phyloP scores from a whole-genome alignment of 2,797 vertebrate species.

The Masticophis lateralis region DNA sequence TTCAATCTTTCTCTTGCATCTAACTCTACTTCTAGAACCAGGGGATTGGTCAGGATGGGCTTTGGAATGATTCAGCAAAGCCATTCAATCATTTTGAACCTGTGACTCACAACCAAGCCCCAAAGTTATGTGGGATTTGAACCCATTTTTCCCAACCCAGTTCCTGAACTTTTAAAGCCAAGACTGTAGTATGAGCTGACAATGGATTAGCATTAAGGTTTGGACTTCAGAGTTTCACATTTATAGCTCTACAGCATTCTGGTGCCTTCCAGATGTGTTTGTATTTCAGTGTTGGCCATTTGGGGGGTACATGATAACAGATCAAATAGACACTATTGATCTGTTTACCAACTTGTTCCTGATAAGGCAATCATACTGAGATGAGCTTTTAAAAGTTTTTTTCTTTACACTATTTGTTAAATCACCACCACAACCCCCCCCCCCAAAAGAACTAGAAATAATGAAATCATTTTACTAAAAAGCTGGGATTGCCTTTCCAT shows the following conservation, averaged over 20 bases:
- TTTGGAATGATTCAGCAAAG: not conserved
- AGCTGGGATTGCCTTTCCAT: not conserved
- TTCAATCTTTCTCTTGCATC: not conserved
- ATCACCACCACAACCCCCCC: not conserved
- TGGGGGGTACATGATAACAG: not conserved
- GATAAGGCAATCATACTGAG: not conserved
- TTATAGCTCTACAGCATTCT: not conserved
- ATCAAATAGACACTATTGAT: not conserved
- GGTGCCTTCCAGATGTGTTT: not conserved
- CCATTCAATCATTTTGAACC: not conserved
- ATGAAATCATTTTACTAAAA: not conserved
- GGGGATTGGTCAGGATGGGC: not conserved
- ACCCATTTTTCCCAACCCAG: not conserved
- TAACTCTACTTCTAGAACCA: not conserved
- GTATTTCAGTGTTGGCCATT: not conserved
- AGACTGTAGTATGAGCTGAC: not conserved
- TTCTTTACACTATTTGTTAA: not conserved
- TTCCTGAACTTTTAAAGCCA: not conserved
- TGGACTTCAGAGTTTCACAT: not conserved
- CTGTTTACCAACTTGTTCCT: not conserved
- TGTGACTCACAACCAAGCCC: not conserved
- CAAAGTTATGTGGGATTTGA: not conserved
- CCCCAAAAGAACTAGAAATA: not conserved
- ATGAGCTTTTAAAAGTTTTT: not conserved
- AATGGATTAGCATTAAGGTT: not conserved